Evolutionary conservation across 2,888 invertebrate species (phyloP).

Genomic region (Penaeus monodon): DNA sequence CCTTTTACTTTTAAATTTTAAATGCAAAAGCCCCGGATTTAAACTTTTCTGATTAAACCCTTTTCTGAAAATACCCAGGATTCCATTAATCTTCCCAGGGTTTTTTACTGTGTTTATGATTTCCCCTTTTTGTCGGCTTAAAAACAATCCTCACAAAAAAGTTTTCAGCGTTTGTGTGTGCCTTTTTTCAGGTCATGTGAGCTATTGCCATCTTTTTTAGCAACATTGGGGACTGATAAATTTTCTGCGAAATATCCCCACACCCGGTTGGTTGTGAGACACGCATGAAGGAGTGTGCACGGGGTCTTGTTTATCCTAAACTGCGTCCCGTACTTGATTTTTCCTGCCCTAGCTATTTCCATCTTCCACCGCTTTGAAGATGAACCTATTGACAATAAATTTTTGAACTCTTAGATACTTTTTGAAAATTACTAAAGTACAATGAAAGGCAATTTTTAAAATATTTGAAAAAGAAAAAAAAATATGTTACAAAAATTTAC

Average conservation of each 20-base stretch:
- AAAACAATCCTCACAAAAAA: not conserved
- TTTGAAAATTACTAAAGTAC: too few species aligned
- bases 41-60: too few species aligned
- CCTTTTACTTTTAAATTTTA: too few species aligned
- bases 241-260: not conserved
- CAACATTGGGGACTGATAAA: not conserved
- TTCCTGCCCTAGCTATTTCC: not conserved
- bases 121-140: not conserved
- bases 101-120: not conserved
- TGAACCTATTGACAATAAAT: not conserved
- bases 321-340: not conserved
- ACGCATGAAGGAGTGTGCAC: not conserved
- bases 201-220: not conserved
- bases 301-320: not conserved
- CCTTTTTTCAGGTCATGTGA: not conserved
- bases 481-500: too few species aligned
- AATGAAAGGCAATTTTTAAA: too few species aligned
- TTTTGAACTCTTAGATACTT: too few species aligned
- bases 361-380: not conserved
- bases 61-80: too few species aligned
- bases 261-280: slow-evolving; percentile 6
- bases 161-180: not conserved
- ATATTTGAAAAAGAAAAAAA: too few species aligned
- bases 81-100: not conserved
- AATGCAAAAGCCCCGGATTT: too few species aligned